Conservation (phyloP, 1,140 invertebrate genomes). For the Pseudomyrmex cubaensis region DNA sequence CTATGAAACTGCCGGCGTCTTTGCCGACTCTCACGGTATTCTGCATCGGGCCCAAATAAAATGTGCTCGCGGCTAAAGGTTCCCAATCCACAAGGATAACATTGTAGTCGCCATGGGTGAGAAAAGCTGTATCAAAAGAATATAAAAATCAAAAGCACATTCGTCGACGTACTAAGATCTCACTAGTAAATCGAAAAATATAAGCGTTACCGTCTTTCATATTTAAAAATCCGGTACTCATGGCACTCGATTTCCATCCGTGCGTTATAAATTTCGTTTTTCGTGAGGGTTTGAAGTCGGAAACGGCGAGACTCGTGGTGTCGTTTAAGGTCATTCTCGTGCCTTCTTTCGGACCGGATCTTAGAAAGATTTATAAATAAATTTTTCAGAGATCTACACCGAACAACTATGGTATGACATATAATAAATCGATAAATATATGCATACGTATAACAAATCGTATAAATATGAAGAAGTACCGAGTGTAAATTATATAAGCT, state of each 20-base stretch:
- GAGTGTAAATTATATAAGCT: conserved; percentile 80
- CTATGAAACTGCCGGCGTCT: conserved; percentile 87
- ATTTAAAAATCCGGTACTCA: conserved; percentile 73
- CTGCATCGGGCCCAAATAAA: conserved; percentile 88
- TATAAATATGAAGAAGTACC: conserved; percentile 73
- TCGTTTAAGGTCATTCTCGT: conserved; percentile 77
- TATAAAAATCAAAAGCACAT: not conserved
- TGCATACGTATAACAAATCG: not conserved
- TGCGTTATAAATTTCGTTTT: conserved; percentile 90
- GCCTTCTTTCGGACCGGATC: conserved; percentile 78
- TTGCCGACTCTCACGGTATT: conserved; percentile 88
- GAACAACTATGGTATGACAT: not conserved
- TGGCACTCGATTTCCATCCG: conserved; percentile 89
- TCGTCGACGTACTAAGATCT: not conserved
- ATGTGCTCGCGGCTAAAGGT: conserved; percentile 87
- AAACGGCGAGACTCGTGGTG: conserved; percentile 76
- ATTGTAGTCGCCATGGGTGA: conserved; percentile 87
- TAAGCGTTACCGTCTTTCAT: conserved; percentile 81
- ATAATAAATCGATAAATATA: not conserved
- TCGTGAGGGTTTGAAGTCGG: conserved; percentile 86
- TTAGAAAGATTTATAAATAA: conserved; percentile 65
- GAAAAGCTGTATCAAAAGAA: conserved; percentile 84
- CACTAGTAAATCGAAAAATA: not conserved
- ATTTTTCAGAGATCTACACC: not conserved
- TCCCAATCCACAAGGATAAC: conserved; percentile 90